phyloP scores from a whole-genome alignment of 2,888 invertebrate genomes.

The Philaethria dido region DNA sequence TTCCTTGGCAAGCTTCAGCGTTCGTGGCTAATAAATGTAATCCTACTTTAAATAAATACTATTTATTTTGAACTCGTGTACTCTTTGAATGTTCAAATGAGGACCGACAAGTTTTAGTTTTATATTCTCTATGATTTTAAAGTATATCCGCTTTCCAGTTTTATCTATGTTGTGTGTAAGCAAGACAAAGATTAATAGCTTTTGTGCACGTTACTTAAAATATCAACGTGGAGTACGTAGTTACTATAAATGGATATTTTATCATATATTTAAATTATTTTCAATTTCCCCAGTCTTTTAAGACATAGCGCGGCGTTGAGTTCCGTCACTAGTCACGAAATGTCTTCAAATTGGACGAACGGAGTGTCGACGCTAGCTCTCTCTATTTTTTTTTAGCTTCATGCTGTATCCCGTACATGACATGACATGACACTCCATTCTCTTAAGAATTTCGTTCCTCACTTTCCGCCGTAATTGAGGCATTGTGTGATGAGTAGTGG shows the following conservation, averaged over 20 bases:
- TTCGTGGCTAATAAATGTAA: slow-evolving; percentile 40
- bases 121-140: slow-evolving; percentile 11
- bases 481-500: no score
- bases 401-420: no score
- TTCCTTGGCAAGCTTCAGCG: slow-evolving; percentile 39
- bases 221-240: background rate
- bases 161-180: slow-evolving; percentile 9
- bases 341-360: no score
- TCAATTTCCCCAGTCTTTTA: no score
- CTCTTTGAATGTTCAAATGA: slow-evolving; percentile 28
- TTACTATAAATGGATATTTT: background rate
- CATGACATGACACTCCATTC: no score
- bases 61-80: slow-evolving; percentile 30
- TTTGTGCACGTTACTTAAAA: background rate
- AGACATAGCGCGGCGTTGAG: no score
- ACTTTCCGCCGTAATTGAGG: no score
- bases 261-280: no score
- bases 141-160: background rate
- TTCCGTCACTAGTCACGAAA: no score
- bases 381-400: no score
- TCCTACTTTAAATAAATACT: slow-evolving; percentile 33
- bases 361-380: no score
- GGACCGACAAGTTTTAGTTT: slow-evolving; percentile 13
- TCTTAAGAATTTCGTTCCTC: no score
- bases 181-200: slow-evolving; percentile 14